Conservation (phyloP, 23 tunicate species). For the Corella eumyota region DNA sequence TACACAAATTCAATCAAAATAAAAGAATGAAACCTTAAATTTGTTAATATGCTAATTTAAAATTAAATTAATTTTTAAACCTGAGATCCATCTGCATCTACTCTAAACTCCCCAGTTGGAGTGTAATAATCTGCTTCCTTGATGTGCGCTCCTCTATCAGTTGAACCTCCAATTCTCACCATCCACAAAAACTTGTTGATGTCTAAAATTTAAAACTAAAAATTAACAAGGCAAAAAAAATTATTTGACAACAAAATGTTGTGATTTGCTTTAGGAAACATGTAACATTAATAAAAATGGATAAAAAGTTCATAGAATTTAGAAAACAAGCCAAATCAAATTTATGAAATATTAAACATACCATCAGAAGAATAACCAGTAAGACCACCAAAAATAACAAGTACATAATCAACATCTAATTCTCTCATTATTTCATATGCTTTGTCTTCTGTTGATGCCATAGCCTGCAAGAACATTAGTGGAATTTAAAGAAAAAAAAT, state of each 20-base stretch:
- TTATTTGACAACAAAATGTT: no score
- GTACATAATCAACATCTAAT: constrained; percentile 87
- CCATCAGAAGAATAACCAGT: constrained; percentile 97
- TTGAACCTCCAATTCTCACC: constrained; percentile 92
- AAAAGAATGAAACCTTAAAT: no score
- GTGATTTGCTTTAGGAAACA: no score
- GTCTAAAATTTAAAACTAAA: constrained; percentile 16
- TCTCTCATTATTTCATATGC: constrained; percentile 88
- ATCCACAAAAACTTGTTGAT: constrained; percentile 99
- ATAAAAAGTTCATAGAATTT: no score
- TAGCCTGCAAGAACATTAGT: constrained; percentile 33
- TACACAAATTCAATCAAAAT: no score
- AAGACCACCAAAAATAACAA: constrained; percentile 91
- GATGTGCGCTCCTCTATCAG: constrained; percentile 75
- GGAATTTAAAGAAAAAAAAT: neutral
- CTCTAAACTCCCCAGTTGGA: constrained; percentile 94
- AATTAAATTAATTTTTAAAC: no score
- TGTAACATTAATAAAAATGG: no score
- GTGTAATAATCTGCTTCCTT: constrained; percentile 89
- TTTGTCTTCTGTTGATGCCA: constrained; percentile 93
- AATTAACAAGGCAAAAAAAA: no score
- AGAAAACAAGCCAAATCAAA: no score
- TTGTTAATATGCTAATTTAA: no score
- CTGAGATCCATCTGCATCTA: constrained; percentile 95
- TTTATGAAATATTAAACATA: constrained; percentile 11